These are phyloP conservation scores for Antennarius maculatus DNA, from an alignment of 2,797 vertebrate genomes.

Conservation along the genomic window DNA sequence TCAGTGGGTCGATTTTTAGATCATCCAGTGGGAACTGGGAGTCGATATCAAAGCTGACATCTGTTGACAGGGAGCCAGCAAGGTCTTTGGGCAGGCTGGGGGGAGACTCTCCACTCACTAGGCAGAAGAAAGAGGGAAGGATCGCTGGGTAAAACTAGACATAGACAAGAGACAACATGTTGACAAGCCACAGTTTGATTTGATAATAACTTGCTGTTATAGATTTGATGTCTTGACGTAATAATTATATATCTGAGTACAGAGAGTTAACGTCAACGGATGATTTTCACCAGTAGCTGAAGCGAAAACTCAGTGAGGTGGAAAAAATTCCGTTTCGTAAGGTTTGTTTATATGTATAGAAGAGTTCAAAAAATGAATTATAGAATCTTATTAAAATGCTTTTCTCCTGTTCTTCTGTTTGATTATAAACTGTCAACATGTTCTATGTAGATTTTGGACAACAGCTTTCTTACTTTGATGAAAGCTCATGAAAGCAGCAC, in stretches of 20 bases:
- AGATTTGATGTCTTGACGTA: slow-evolving; percentile 33
- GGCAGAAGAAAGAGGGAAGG: slow-evolving; percentile 11
- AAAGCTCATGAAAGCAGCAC: neutral
- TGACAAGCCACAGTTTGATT: slow-evolving; percentile 33
- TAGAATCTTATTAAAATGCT: neutral
- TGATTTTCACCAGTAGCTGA: slow-evolving; percentile 19
- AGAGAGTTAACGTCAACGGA: slow-evolving; percentile 8
- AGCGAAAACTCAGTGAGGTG: neutral
- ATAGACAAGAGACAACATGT: slow-evolving; percentile 16
- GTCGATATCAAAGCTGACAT: slow-evolving; percentile 93
- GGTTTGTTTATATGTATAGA: neutral
- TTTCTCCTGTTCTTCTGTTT: no score
- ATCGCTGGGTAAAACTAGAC: slow-evolving; percentile 7
- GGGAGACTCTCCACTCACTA: slow-evolving; percentile 95
- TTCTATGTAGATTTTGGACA: neutral
- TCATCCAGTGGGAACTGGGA: slow-evolving; percentile 96
- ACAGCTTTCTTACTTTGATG: neutral
- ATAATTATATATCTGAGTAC: slow-evolving; percentile 43
- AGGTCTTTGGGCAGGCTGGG: slow-evolving; percentile 95
- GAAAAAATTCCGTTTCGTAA: neutral
- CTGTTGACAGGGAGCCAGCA: slow-evolving; percentile 88
- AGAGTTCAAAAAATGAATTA: neutral
- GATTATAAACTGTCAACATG: neutral
- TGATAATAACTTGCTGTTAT: slow-evolving; percentile 11
- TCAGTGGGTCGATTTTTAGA: slow-evolving; percentile 97